Evolutionary conservation across 2,113 vertebrate species (phyloP).

Genomic region (Crotalus helleri): DNA sequence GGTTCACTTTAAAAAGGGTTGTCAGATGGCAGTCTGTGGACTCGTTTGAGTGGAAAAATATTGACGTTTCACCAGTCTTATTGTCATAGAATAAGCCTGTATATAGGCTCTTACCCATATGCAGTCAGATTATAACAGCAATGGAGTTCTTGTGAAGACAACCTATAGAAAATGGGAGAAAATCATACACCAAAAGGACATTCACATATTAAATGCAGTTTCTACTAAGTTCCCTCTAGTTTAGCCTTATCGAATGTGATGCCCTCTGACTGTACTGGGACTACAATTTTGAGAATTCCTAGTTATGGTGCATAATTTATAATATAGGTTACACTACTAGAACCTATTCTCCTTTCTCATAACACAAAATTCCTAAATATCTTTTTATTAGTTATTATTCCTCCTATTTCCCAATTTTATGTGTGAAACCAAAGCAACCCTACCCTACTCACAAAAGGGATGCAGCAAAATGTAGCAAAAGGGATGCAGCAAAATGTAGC

Average conservation of each 20-base stretch:
- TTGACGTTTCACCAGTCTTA: background rate
- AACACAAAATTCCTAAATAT: background rate
- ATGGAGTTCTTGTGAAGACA: background rate
- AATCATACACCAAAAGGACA: background rate
- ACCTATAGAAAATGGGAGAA: background rate
- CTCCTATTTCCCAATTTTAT: background rate
- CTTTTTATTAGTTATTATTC: background rate
- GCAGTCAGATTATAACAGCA: background rate
- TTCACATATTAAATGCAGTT: background rate
- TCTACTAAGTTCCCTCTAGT: background rate
- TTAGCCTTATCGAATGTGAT: background rate
- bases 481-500: background rate
- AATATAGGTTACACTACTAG: background rate
- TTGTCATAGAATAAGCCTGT: background rate
- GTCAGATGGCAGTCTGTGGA: background rate
- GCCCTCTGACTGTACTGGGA: background rate
- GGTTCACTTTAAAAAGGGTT: background rate
- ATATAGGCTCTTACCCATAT: background rate
- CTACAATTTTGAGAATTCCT: background rate
- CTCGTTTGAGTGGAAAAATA: background rate
- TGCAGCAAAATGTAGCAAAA: background rate
- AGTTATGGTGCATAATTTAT: background rate
- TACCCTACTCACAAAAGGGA: background rate
- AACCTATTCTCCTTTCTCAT: background rate
- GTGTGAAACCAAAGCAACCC: background rate